These are phyloP conservation scores for Heliconius congener DNA, from an alignment of 1,140 invertebrate species.

Conservation along the genomic window DNA sequence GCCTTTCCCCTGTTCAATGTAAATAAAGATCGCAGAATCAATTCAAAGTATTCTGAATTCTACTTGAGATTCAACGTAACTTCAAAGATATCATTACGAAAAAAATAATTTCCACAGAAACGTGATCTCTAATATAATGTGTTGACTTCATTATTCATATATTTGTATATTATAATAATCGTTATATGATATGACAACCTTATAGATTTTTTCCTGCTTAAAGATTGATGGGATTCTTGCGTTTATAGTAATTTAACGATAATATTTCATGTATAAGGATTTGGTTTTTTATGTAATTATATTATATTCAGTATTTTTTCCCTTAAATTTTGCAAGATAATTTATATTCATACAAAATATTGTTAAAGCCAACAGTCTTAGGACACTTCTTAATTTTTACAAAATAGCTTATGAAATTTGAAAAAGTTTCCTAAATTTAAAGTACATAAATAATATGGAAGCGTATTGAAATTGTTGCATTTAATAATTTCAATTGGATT, in stretches of 20 bases:
- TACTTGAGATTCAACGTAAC: constrained; percentile 52
- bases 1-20: constrained; percentile 50
- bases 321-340: no score
- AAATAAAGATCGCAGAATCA: constrained; percentile 54
- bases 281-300: no score
- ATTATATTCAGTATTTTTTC: no score
- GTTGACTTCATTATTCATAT: constrained; percentile 40
- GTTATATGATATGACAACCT: constrained; percentile 4
- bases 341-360: no score
- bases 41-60: constrained; percentile 46
- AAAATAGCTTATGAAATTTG: no score
- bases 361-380: no score
- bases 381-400: no score
- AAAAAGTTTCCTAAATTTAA: no score
- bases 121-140: constrained; percentile 49
- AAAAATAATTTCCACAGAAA: constrained; percentile 53
- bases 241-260: not conserved
- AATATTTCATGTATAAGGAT: not conserved
- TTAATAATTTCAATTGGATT: no score
- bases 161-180: constrained; percentile 31
- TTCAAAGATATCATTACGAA: constrained; percentile 57
- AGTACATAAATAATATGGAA: no score
- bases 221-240: not conserved
- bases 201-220: not conserved
- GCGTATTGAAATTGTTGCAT: no score